phyloP scores from a whole-genome alignment of 2,113 vertebrate species.

The Serranochromis macrocephalus region DNA sequence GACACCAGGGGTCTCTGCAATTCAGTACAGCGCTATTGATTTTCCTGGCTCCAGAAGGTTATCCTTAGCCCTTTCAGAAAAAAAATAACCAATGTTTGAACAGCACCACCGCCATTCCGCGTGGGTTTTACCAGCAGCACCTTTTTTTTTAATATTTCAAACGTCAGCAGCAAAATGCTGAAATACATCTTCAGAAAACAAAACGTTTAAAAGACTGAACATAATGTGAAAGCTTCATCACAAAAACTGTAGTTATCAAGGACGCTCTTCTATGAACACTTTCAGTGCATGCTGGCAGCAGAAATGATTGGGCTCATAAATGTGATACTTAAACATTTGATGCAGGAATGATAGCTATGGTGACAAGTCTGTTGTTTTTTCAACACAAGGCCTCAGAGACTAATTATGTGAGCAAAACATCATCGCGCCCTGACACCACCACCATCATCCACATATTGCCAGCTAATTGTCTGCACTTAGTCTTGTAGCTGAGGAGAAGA shows the following conservation, averaged over 20 bases:
- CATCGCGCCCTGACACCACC: neutral
- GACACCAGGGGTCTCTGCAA: neutral
- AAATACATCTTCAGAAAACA: neutral
- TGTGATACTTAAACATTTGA: neutral
- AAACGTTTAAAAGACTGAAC: neutral
- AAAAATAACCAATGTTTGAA: slow-evolving; percentile 10
- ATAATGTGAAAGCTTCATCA: neutral
- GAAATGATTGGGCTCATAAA: neutral
- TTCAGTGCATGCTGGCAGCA: neutral
- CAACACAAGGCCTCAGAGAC: slow-evolving; percentile 2
- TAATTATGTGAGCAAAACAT: slow-evolving; percentile 27
- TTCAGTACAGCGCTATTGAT: slow-evolving; percentile 5
- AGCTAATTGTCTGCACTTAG: slow-evolving; percentile 13
- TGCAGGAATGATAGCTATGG: neutral
- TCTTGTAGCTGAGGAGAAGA: neutral
- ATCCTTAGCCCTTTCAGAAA: neutral
- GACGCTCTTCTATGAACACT: neutral
- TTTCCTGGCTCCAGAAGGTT: slow-evolving; percentile 22
- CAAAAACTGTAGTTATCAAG: neutral
- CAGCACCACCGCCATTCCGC: neutral
- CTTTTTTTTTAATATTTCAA: neutral
- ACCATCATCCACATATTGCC: neutral
- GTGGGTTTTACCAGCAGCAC: neutral
- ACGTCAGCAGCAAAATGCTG: neutral
- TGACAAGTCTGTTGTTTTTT: neutral